Percentiles rank a stretch among this genome's conserved stretches.
Evolutionary conservation across 1,140 invertebrate species (phyloP).

Genomic region (Trichogramma pretiosum): DNA sequence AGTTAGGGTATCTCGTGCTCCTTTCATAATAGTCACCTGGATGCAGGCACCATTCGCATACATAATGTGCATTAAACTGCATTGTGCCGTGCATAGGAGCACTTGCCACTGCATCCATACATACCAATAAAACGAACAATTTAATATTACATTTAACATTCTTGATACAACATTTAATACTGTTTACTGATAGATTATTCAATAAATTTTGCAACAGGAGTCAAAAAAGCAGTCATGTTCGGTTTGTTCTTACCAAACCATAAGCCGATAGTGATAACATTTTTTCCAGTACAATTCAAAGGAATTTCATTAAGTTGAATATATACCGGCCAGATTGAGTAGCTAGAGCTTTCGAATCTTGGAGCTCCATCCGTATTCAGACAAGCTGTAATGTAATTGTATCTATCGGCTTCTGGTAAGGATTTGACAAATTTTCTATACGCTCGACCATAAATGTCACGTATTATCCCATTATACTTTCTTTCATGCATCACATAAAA

Average conservation of each 20-base stretch:
- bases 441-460: background rate
- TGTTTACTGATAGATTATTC: background rate
- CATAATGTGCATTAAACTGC: slow-evolving; percentile 11
- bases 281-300: background rate
- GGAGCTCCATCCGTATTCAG: background rate
- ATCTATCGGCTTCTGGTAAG: background rate
- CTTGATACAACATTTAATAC: background rate
- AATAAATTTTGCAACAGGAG: background rate
- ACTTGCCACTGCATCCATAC: background rate
- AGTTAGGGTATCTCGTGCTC: slow-evolving; percentile 1
- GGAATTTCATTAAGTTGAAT: background rate
- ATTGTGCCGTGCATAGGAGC: background rate
- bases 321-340: slow-evolving; percentile 1
- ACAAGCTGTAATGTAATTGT: background rate
- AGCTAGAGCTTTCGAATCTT: background rate
- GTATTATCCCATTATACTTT: no score
- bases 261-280: background rate
- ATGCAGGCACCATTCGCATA: slow-evolving; percentile 8
- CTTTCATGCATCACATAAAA: background rate
- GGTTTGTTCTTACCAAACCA: slow-evolving; percentile 3
- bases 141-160: background rate
- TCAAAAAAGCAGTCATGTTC: background rate
- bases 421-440: background rate
- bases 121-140: background rate
- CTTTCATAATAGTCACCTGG: background rate